phyloP scores from a whole-genome alignment of 35 echinoderm and acorn worm genomes.

The Amphiura filiformis region DNA sequence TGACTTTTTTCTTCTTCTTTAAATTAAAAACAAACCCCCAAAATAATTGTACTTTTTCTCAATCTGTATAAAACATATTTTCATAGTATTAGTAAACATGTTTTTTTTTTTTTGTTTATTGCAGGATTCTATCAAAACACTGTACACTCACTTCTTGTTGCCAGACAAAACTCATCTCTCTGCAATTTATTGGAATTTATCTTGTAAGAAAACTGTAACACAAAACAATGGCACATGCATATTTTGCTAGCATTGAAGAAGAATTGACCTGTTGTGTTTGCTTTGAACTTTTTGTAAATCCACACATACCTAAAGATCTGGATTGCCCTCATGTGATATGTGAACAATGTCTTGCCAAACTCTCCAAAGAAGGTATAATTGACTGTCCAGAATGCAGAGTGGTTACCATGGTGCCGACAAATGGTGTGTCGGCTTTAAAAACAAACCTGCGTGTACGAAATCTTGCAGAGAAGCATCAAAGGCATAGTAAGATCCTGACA shows the following conservation, averaged over 20 bases:
- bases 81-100: too few relatives aligned
- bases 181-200: too few relatives aligned
- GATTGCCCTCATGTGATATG: constrained; percentile 2
- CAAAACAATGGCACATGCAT: not conserved
- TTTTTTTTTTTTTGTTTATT: too few relatives aligned
- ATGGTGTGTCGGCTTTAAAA: not conserved
- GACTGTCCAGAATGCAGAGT: not conserved
- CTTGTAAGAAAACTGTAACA: too few relatives aligned
- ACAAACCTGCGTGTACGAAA: not conserved
- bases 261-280: not conserved
- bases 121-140: too few relatives aligned
- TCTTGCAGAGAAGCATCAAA: not conserved
- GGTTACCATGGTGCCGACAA: not conserved
- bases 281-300: not conserved
- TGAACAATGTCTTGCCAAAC: not conserved
- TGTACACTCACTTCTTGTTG: too few relatives aligned
- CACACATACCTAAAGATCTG: not conserved
- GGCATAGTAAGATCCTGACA: not conserved
- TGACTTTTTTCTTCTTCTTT: too few relatives aligned
- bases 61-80: too few relatives aligned
- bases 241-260: not conserved
- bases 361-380: not conserved
- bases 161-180: too few relatives aligned
- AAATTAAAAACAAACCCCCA: too few relatives aligned
- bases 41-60: too few relatives aligned